A percentile compares a stretch with the other conserved stretches of the same genome.
phyloP scores from a whole-genome alignment of 23 tunicate species.

The Diplosoma virens region DNA sequence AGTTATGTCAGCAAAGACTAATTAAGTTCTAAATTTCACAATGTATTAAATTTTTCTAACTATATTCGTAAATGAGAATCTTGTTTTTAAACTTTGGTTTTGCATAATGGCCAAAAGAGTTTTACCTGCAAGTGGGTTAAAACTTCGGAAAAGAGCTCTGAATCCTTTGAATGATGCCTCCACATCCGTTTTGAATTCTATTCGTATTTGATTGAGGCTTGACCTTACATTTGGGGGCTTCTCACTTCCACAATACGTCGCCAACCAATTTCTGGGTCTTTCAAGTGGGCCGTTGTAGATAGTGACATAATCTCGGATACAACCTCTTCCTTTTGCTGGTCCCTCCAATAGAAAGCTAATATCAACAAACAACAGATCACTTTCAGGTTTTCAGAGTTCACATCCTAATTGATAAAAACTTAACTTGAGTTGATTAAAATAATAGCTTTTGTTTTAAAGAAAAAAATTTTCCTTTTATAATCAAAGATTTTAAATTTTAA shows the following conservation, averaged over 20 bases:
- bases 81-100: too few species aligned
- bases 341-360: conserved; percentile 57
- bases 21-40: too few species aligned
- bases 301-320: conserved; percentile 49
- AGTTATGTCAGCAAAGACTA: too few species aligned
- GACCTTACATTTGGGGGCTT: conserved; percentile 31
- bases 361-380: not conserved
- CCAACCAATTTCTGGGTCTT: conserved; percentile 44
- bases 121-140: conserved; percentile 44
- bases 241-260: conserved; percentile 50
- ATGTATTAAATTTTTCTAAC: too few species aligned
- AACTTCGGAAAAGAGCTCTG: conserved; percentile 32
- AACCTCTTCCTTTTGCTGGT: conserved; percentile 26
- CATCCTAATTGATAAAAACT: not conserved
- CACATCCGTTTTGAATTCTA: conserved; percentile 49
- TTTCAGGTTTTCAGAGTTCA: not conserved
- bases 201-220: conserved; percentile 40
- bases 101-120: not conserved
- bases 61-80: too few species aligned
- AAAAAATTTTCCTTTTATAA: not conserved
- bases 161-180: conserved; percentile 45
- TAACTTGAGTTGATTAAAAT: not conserved
- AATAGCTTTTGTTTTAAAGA: not conserved
- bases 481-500: too few species aligned
- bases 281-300: conserved; percentile 43